Evolutionary conservation across 1,140 invertebrate species (phyloP), one percentile per base, ranked within the genome.

Genomic region (Scaptomyza hsui): DNA sequence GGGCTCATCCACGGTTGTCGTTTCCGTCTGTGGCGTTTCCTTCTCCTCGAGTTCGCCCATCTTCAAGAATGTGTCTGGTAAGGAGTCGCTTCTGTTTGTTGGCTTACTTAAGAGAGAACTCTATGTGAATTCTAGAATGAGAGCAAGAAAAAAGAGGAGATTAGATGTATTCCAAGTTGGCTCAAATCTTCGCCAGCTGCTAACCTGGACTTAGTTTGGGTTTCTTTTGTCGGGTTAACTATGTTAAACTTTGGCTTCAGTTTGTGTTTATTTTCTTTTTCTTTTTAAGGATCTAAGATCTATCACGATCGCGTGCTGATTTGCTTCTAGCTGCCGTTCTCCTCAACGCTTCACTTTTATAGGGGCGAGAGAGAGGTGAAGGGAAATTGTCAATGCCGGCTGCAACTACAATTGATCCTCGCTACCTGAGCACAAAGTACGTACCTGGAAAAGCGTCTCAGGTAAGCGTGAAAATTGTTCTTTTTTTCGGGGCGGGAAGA

Each of bases 11-110:
- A 79, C 64, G 26, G 77, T 18, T 65, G 79, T 68, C 4, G 80
- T 70, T 60, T 91, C 89, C 51, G 86, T 82, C 51, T 89, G 89
- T 52, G 83, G 86, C 13, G 83, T 90, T 79, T 91, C 90, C 75
- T 91, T 91, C 75, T 91, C 90, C 68, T 91, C 90, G 15, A 91
- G 72, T 71, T 91, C 90, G 32, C 90, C 90, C 90, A 91, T 91
- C 26, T 62, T 76, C 16, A 21, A 29, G 24, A 21, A 10, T 35
- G n/a, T 45, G 18, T 37, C 10, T 45, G 16, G 26, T 18, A n/a
- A 12, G 6, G 21, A 35, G n/a, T 39, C 13, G 52, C 24, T 16
- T 56, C 4, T 48, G 37, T 6, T 42, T 62, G 47, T 63, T 57
- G 49, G 56, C 32, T 55, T 12, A 13, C 61, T 80, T 81, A 77